Conservation (phyloP, 1,140 invertebrate species). For the Polypedilum vanderplanki region DNA sequence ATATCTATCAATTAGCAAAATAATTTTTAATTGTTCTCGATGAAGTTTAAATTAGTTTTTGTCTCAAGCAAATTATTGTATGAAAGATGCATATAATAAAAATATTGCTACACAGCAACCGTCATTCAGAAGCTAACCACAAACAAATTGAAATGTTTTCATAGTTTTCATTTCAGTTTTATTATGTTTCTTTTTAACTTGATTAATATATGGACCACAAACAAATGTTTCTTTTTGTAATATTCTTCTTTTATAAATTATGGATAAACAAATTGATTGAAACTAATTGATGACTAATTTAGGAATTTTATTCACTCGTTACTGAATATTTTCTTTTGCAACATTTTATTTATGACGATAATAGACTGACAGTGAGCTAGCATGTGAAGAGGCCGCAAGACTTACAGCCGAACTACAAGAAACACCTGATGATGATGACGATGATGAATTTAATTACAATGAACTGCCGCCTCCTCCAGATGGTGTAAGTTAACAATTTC, state of each 20-base stretch:
- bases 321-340: neutral
- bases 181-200: neutral
- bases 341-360: neutral
- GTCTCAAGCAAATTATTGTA: neutral
- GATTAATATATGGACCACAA: neutral
- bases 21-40: conserved; percentile 3
- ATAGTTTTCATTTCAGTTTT: no score
- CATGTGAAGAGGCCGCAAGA: conserved; percentile 67
- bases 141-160: no score
- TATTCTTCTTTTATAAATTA: neutral
- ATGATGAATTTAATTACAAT: conserved; percentile 66
- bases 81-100: neutral
- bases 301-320: neutral
- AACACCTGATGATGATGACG: conserved; percentile 53
- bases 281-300: neutral
- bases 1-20: neutral
- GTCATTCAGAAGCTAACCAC: no score
- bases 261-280: conserved; percentile 25
- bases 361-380: conserved; percentile 76
- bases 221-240: neutral
- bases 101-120: no score
- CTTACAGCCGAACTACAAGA: conserved; percentile 53
- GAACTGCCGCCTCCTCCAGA: conserved; percentile 76
- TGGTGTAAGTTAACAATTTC: conserved; percentile 77
- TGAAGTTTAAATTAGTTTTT: neutral